Evolutionary conservation across 2,888 invertebrate species (phyloP), one percentile per base, ranked within the genome.

Genomic region (Epirrhoe alternata): DNA sequence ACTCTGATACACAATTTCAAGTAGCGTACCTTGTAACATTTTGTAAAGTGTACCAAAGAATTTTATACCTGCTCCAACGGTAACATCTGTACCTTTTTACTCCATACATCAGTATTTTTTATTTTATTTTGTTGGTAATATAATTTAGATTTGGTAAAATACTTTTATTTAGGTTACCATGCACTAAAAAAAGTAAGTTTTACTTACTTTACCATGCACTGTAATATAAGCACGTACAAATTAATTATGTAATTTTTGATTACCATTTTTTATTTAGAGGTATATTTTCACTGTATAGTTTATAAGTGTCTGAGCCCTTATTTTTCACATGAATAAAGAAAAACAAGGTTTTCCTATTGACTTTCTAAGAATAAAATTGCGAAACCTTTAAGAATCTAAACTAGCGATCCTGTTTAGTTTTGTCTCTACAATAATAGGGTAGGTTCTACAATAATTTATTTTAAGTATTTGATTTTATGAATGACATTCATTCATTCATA

Each of bases 41-140:
- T 65, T 65, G 54, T 64, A 66, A 64, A 63, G 57, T 58, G 53
- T 61, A 70, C 75, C 74, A 75, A 75, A 75, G 74, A 74, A 58
- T 59, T 58, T 66, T 64, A 62, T 65, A 67, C 58, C 58, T 56
- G 63, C 51, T 63, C 31, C 16, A 57, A 63, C 24, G 64, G 66
- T 61, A 60, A 66, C 61, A 38, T 62, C 53, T 60, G 58, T 71
- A 66, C 65, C 66, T 64, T 64, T 68, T 66, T 61, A 66, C 57
- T 59, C 8, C 68, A 57, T 63, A 16, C 61, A 70, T 62, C 70
- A 72, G 74, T 74, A 69, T 74, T 74, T 47, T 57, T 59, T 69
- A 60, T 66, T 59, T 59, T 59, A 68, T 58, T 47, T 52, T 58
- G 58, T 45, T 45, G 35, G 47, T 42, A 61, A 16, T n/a, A 2